A percentile compares a stretch with the other conserved stretches of the same genome.
Conservation (phyloP, 64 coral and sea anemone species). For the Porites australiensis region DNA sequence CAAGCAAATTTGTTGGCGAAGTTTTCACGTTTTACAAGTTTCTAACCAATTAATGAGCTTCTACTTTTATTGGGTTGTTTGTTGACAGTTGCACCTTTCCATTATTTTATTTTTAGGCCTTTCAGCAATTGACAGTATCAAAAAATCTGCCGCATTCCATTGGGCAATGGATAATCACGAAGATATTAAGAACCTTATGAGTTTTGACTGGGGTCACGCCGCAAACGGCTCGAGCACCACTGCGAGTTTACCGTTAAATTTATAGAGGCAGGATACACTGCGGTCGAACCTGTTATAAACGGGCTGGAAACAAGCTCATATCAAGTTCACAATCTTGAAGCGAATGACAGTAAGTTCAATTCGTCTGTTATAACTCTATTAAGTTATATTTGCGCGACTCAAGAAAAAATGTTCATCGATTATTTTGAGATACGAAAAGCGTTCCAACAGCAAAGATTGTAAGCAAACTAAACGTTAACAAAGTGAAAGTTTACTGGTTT, state of each 20-base stretch:
- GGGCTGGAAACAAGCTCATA: not conserved
- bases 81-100: too few species aligned
- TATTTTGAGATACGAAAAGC: too few species aligned
- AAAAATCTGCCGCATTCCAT: slow-evolving; percentile 29
- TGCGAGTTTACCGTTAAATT: not conserved
- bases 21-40: too few species aligned
- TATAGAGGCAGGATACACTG: not conserved
- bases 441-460: too few species aligned
- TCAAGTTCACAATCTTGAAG: not conserved
- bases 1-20: too few species aligned
- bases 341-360: slow-evolving; percentile 27
- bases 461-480: too few species aligned
- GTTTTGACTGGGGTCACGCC: slow-evolving; percentile 3
- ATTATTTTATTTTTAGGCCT: not conserved
- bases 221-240: not conserved
- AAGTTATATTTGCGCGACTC: too few species aligned
- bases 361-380: too few species aligned
- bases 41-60: too few species aligned
- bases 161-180: slow-evolving; percentile 41
- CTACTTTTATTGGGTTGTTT: too few species aligned
- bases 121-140: not conserved
- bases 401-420: too few species aligned
- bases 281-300: slow-evolving; percentile 12
- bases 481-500: too few species aligned
- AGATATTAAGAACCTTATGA: slow-evolving; percentile 20